phyloP scores from a whole-genome alignment of 2,113 vertebrate species.

The Ibidorhyncha struthersii region DNA sequence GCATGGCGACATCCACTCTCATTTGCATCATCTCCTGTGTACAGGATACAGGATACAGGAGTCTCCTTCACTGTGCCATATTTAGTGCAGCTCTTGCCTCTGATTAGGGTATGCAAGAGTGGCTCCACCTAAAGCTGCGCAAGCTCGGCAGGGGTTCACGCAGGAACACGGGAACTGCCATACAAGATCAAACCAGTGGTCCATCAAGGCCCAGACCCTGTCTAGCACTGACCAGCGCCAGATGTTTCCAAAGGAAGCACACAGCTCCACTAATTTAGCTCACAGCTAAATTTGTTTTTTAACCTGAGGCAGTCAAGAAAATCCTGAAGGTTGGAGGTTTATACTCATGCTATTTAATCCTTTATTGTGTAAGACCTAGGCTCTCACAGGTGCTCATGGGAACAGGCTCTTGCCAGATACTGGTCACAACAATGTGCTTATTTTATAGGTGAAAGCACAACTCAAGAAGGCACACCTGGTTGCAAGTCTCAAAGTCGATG shows the following conservation, averaged over 20 bases:
- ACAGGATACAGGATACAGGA: neutral
- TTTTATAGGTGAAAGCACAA: neutral
- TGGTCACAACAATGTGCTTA: neutral
- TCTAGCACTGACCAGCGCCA: constrained; percentile 10
- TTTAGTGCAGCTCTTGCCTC: constrained; percentile 47
- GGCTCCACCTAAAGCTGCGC: constrained; percentile 27
- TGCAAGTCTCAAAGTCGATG: neutral
- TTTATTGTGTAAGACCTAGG: neutral
- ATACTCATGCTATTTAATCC: neutral
- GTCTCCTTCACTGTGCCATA: constrained; percentile 1
- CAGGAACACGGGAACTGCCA: neutral
- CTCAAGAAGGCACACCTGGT: neutral
- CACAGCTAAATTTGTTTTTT: neutral
- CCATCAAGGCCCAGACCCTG: neutral
- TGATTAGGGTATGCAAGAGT: constrained; percentile 30
- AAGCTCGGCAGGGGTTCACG: neutral
- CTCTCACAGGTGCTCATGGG: neutral
- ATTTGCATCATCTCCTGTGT: neutral
- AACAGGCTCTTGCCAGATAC: neutral
- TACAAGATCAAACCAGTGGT: constrained; percentile 9
- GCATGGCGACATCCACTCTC: neutral
- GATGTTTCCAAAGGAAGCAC: constrained; percentile 17
- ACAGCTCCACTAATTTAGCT: neutral
- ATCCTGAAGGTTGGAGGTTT: neutral
- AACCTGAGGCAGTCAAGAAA: neutral